phyloP scores from a whole-genome alignment of 2,888 invertebrate genomes.

The Agrypnus murinus region DNA sequence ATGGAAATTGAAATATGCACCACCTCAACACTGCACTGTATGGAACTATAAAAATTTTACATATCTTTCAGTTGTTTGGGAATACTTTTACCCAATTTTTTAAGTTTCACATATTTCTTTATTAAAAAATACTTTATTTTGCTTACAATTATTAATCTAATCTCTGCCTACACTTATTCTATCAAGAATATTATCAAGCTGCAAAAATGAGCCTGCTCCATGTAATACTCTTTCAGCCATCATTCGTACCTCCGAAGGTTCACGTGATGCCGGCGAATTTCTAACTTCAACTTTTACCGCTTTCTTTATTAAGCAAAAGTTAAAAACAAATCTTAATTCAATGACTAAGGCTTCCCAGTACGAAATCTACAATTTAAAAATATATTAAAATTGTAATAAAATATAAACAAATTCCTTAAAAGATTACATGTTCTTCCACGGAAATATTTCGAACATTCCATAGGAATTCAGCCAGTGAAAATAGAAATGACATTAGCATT shows the following conservation, averaged over 20 bases:
- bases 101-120: no score
- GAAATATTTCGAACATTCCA: slow-evolving; percentile 88
- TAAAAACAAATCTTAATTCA: slow-evolving; percentile 82
- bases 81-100: no score
- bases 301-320: slow-evolving; percentile 84
- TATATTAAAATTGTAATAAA: background rate
- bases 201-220: slow-evolving; percentile 51
- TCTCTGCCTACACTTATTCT: slow-evolving; percentile 33
- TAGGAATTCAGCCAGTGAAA: slow-evolving; percentile 89
- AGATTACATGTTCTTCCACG: slow-evolving; percentile 82
- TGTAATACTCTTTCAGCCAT: slow-evolving; percentile 49
- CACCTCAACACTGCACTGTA: no score
- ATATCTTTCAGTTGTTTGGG: no score
- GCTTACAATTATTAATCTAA: background rate
- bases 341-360: slow-evolving; percentile 80
- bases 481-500: slow-evolving; percentile 79
- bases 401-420: background rate
- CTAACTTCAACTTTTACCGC: slow-evolving; percentile 69
- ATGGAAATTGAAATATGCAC: no score
- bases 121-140: no score
- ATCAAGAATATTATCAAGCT: slow-evolving; percentile 47
- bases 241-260: slow-evolving; percentile 40
- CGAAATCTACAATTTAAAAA: slow-evolving; percentile 75
- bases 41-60: no score
- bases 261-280: slow-evolving; percentile 17